phyloP scores from a whole-genome alignment of 1,140 invertebrate genomes.

The Steinernema feltiae region DNA sequence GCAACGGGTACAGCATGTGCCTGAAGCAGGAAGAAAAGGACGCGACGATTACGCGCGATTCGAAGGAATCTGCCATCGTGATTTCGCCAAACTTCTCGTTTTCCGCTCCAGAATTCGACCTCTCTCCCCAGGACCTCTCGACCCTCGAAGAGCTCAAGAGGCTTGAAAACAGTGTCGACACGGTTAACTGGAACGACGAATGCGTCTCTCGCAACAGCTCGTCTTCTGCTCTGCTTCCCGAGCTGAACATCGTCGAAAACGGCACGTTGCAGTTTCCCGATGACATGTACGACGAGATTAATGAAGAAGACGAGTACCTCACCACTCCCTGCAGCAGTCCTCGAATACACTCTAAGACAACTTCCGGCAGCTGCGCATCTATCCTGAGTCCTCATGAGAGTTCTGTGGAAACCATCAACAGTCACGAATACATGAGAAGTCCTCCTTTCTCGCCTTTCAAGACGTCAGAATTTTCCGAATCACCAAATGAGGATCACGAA shows the following conservation, averaged over 20 bases:
- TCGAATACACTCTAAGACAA: too few relatives aligned
- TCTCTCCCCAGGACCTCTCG: background rate
- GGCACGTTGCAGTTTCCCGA: too few relatives aligned
- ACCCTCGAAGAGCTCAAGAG: background rate
- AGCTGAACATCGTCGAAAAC: too few relatives aligned
- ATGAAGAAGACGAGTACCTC: too few relatives aligned
- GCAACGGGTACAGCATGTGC: too few relatives aligned
- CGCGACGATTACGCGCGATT: background rate
- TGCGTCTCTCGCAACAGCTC: too few relatives aligned
- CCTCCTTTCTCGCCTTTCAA: background rate
- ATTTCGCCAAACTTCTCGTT: background rate
- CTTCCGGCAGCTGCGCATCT: too few relatives aligned
- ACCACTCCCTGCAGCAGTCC: too few relatives aligned
- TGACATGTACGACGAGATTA: too few relatives aligned
- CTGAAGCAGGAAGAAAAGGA: background rate
- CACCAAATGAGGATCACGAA: too few relatives aligned
- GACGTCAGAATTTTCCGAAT: background rate
- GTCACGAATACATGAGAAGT: background rate
- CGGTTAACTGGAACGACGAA: background rate
- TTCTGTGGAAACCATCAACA: background rate
- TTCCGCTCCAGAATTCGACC: background rate
- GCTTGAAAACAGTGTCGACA: background rate
- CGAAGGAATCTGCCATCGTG: background rate
- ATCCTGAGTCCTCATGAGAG: too few relatives aligned
- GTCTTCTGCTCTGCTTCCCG: too few relatives aligned